Base-by-base conservation (phyloP, 2,113 vertebrate genomes). In the Phaethon lepturus region DNA sequence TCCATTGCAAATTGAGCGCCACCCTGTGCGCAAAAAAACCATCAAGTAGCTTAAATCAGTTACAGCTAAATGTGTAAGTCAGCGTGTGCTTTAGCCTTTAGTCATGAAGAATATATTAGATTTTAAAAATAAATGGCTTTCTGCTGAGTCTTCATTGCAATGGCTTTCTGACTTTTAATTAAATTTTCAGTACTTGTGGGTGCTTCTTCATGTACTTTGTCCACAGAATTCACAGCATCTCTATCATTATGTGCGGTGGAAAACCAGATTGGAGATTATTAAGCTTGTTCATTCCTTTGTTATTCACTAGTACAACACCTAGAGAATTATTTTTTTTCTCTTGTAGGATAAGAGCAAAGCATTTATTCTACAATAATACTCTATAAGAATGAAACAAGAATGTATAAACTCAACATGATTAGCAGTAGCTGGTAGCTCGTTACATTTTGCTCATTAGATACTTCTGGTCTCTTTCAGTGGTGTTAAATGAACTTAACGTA, bases 121-220 rank as follows among this genome's bases (percentile, higher is more conserved):
- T 99, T 99, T 99, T 99, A 99, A 98, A 99, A 99, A 99, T 99
- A 98, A 98, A 99, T 99, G 98, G 98, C 98, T 99, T 99, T 99
- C 98, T 98, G 98, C 98, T 98, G 98, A 98, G 97, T 98, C 97
- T 98, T 99, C 98, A 98, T 99, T 98, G 98, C 95, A 86, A 92
- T 98, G 98, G 97, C 98, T 98, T 98, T 98, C 98, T 98, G 99
- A 98, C 98, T 99, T 99, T 99, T 99, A 99, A 99, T 99, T 99
- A 99, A 99, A 99, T 98, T 98, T 98, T 98, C 97, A 98, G 97
- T 98, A 98, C 98, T 98, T 98, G 98, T 97, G 98, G 98, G 85
- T 97, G 97, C 97, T 98, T 98, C 97, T 96, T 97, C 97, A 87
- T 97, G 97, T 97, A 97, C 97, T 96, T 98, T 97, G 98, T 97